Evolutionary conservation across 2,113 vertebrate species (phyloP).

Genomic region (Sarotherodon lohbergeri): DNA sequence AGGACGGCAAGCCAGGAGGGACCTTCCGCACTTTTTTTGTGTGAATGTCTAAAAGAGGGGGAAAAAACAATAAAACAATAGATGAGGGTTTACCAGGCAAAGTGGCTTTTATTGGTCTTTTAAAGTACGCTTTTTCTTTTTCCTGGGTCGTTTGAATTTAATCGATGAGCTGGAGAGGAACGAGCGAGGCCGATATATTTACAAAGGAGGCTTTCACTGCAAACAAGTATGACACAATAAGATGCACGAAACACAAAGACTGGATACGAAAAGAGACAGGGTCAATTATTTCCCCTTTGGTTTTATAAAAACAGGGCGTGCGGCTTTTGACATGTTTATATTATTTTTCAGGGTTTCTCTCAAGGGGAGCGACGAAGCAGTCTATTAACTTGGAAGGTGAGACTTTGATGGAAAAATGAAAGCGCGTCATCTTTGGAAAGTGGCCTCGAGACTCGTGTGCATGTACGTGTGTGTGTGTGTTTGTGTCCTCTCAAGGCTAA

Average conservation of each 20-base stretch:
- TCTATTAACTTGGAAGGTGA: slow-evolving; percentile 57
- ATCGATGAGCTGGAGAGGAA: slow-evolving; percentile 1
- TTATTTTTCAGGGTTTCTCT: slow-evolving; percentile 48
- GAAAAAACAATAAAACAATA: slow-evolving; percentile 17
- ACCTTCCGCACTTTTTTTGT: slow-evolving; percentile 97
- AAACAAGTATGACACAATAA: slow-evolving; percentile 15
- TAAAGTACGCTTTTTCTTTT: background rate
- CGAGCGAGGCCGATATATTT: background rate
- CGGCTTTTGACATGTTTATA: slow-evolving; percentile 35
- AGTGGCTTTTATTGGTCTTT: background rate
- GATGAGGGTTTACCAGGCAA: background rate
- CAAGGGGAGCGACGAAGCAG: slow-evolving; percentile 38
- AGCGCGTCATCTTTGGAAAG: slow-evolving; percentile 11
- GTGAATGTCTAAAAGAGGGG: slow-evolving; percentile 83
- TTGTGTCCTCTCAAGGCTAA: slow-evolving; percentile 41
- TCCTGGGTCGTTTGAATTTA: slow-evolving; percentile 5
- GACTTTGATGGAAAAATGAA: slow-evolving; percentile 63
- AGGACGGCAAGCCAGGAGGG: slow-evolving; percentile 93
- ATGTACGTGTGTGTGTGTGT: slow-evolving; percentile 15
- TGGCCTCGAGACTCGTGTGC: background rate
- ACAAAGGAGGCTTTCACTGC: slow-evolving; percentile 23
- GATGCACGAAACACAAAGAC: slow-evolving; percentile 2
- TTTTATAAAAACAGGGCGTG: slow-evolving; percentile 13
- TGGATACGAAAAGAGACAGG: background rate
- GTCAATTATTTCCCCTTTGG: background rate